Base-by-base conservation (phyloP, 2,113 vertebrate species). In the Aldabrachelys gigantea region DNA sequence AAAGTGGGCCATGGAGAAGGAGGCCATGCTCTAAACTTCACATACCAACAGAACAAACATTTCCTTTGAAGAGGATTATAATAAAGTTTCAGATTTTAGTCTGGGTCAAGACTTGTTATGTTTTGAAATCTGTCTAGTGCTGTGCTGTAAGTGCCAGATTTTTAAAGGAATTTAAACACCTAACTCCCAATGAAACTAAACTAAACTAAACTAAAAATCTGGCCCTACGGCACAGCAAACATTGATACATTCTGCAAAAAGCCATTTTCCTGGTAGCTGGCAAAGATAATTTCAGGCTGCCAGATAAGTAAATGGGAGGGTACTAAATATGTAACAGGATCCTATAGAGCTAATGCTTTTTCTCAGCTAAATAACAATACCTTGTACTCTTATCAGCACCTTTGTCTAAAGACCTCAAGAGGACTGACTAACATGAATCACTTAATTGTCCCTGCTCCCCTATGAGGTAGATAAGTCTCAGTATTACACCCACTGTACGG, bases 1-100 rank as follows among this genome's bases (percentile, higher is more conserved):
- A 54, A 94, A 95, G 75, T 59, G 82, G 85, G 89, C 91, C 87
- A 91, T 84, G 57, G 86, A 87, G 84, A 96, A 92, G 92, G 88
- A 96, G 82, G 75, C 7, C 41, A 83, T 87, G 49, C 69, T 85
- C 52, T 91, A 27, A 78, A 80, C 86, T 84, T 2, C 52, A 85
- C 91, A 90, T 5, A 88, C 86, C 82, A 65, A 84, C 49, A 16
- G 81, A 85, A 79, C 1, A 2, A 0, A 80, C 44, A 0, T 17
- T 87, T 81, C 5, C 10, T 95, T 79, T 59, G 80, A 81, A 62
- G 0, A 56, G 72, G 8, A 0, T 1, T 54, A 10, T 80, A 54
- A 84, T 24, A 82, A n/a, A 14, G 83, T 85, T 85, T 91, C 38
- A 91, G 75, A 76, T 86, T 49, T 53, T 76, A 56, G 65, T 82